A percentile compares a stretch with the other conserved stretches of the same genome.
Conservation (phyloP, 92 coral and sea anemone genomes). For the Epizoanthus fatuus region DNA sequence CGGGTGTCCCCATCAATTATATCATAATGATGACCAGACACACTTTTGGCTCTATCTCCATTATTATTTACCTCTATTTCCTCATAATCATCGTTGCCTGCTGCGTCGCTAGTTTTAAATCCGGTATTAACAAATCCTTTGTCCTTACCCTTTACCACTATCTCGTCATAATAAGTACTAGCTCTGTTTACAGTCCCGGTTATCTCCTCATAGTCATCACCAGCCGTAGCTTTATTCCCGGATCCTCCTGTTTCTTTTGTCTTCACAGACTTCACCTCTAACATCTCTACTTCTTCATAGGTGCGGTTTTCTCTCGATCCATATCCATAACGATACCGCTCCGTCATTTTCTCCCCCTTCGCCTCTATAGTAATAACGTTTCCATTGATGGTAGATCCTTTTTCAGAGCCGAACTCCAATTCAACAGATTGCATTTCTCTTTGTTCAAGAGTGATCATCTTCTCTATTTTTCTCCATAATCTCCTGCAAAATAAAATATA, state of each 20-base stretch:
- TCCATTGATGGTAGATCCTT: not conserved
- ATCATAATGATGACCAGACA: too few relatives aligned
- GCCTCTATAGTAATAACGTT: not conserved
- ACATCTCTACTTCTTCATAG: not conserved
- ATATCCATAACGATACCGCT: not conserved
- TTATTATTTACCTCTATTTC: too few relatives aligned
- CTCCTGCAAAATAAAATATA: too few relatives aligned
- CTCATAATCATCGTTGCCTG: not conserved
- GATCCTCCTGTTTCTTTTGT: not conserved
- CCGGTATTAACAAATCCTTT: not conserved
- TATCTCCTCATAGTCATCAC: not conserved
- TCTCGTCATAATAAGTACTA: not conserved
- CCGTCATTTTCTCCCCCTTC: not conserved
- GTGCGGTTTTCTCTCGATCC: not conserved
- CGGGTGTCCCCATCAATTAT: too few relatives aligned
- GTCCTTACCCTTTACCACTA: not conserved
- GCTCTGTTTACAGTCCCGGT: not conserved
- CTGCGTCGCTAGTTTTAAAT: not conserved
- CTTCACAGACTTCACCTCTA: not conserved
- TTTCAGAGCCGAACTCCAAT: slow-evolving; percentile 16
- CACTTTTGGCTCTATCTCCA: too few relatives aligned
- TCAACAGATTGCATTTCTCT: slow-evolving; percentile 18
- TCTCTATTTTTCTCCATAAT: not conserved
- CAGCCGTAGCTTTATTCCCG: not conserved
- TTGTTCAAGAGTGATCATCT: not conserved